Evolutionary conservation across 2,113 vertebrate genomes (phyloP).

Genomic region (Cisticola juncidis): DNA sequence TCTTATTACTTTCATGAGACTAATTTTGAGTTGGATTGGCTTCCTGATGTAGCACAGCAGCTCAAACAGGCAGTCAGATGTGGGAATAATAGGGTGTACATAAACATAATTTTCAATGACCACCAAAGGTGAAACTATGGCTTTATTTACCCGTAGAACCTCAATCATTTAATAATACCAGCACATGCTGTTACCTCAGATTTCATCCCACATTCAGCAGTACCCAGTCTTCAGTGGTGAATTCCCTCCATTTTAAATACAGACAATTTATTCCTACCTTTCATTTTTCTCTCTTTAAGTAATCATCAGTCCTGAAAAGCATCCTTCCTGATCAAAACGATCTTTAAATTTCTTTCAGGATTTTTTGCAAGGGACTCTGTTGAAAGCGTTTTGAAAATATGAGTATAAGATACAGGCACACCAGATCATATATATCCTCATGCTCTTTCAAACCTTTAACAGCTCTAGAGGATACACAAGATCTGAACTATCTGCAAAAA

Average conservation of each 20-base stretch:
- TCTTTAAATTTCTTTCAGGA: background rate
- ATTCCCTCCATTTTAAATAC: background rate
- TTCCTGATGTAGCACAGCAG: background rate
- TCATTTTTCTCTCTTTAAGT: background rate
- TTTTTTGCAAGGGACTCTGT: background rate
- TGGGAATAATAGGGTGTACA: background rate
- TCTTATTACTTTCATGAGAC: background rate
- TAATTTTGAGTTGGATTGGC: background rate
- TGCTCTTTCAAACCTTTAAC: background rate
- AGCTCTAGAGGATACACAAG: background rate
- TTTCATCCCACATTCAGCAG: background rate
- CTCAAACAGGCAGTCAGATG: background rate
- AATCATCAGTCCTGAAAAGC: background rate
- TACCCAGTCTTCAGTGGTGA: background rate
- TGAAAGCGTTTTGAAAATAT: background rate
- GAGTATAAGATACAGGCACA: background rate
- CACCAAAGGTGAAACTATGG: background rate
- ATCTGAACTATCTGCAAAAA: background rate
- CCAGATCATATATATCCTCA: background rate
- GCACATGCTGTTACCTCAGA: background rate
- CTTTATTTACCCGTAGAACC: background rate
- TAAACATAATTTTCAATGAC: background rate
- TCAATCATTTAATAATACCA: background rate
- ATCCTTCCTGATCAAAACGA: background rate
- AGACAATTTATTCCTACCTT: background rate